These are phyloP conservation scores for Syrphus vitripennis DNA, from an alignment of 2,888 invertebrate species.

Conservation along the genomic window DNA sequence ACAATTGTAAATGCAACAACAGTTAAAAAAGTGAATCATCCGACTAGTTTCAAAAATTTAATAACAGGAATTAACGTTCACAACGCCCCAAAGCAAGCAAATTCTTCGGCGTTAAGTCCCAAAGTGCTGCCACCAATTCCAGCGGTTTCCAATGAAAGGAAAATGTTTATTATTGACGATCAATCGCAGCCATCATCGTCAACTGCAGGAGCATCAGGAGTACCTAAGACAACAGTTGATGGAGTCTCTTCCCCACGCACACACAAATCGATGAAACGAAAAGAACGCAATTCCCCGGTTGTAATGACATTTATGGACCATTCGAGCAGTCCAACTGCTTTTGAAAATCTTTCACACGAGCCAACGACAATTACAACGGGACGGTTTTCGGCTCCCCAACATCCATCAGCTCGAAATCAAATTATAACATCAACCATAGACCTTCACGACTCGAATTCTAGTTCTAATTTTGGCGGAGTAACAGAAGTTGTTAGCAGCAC, in stretches of 20 bases:
- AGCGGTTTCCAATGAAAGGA: constrained; percentile 7
- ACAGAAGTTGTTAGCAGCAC: constrained; percentile 7
- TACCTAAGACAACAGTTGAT: background rate
- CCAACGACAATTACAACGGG: background rate
- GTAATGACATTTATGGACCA: constrained; percentile 41
- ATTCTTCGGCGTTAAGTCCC: constrained; percentile 39
- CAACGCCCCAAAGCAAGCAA: constrained; percentile 37
- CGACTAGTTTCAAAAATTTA: constrained; percentile 75
- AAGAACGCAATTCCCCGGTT: constrained; percentile 49
- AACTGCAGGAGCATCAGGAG: background rate
- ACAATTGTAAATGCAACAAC: background rate
- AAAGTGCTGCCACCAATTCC: background rate
- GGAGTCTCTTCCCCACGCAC: constrained; percentile 43
- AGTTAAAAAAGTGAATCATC: constrained; percentile 68
- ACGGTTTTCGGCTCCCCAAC: constrained; percentile 1
- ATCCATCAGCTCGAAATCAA: constrained; percentile 31
- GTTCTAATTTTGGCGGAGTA: constrained; percentile 73
- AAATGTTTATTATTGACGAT: constrained; percentile 45
- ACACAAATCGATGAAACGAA: constrained; percentile 61
- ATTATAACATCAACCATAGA: constrained; percentile 74
- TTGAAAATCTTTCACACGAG: constrained; percentile 33
- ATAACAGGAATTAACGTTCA: constrained; percentile 63
- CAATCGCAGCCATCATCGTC: constrained; percentile 36
- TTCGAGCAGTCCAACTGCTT: constrained; percentile 45
- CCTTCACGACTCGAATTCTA: constrained; percentile 78